Evolutionary conservation across 2,113 vertebrate species (phyloP), one percentile per base, ranked within the genome.

Genomic region (Ictidomys tridecemlineatus): DNA sequence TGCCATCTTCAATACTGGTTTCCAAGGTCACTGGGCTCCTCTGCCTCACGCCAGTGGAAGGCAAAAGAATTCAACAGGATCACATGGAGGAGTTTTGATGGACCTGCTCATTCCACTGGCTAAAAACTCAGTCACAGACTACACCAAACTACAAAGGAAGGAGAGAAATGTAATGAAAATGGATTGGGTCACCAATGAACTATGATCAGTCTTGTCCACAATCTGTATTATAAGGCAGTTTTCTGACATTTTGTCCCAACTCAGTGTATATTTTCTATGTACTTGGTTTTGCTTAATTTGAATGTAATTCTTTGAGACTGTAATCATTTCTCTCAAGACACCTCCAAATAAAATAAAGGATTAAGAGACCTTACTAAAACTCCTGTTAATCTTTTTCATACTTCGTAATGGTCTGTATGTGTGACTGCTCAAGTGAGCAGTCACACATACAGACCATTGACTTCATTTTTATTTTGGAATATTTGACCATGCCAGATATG

Each of bases 401-500:
- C 34, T 22, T 18, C 30, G 22, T n/a, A 11, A 12, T 67, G 9
- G 86, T 83, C 95, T 97, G 94, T 95, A 32, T 73, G 28, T 18
- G 16, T 58, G 26, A 30, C 22, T 65, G 9, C 30, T 18, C 56
- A 45, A 73, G 8, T 45, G 42, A 45, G 42, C 42, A 45, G 6
- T 45, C 42, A 45, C 42, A 45, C 42, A 45, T 45, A 45, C 42
- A 45, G 42, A 45, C 42, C 42, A 45, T 18, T 24, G 32, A 78
- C 65, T 51, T 69, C 39, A 73, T 58, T 85, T 92, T 58, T 58
- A 85, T 51, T 73, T 94, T 67, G 39, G 13, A 85, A 92, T 89
- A 79, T 84, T 18, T 90, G 80, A 82, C 13, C 39, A 39, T 77
- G 34, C 2, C 42, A 84, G 26, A 8, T 63, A 80, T 69, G 20